These are phyloP conservation scores for Sciaenops ocellatus DNA, from an alignment of 2,797 vertebrate genomes.

Conservation along the genomic window DNA sequence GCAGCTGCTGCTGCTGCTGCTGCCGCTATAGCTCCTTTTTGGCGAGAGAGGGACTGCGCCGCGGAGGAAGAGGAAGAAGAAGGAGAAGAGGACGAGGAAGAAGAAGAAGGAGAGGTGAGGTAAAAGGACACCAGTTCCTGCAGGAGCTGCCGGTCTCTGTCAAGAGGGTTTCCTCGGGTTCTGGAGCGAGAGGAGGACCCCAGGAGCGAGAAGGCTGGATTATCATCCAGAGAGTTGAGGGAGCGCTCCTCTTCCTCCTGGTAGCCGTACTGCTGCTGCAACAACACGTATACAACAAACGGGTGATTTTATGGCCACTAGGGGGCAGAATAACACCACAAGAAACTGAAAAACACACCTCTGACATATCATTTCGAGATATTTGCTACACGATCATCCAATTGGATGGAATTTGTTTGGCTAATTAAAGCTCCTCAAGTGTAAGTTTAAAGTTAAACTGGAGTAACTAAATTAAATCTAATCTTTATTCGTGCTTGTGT, in stretches of 20 bases:
- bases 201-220: constrained; percentile 65
- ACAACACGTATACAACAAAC: not conserved
- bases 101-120: constrained; percentile 72
- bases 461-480: too few relatives aligned
- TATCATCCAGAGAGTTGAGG: constrained; percentile 81
- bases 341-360: not conserved
- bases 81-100: constrained; percentile 53
- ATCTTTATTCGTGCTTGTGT: not conserved
- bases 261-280: constrained; percentile 86
- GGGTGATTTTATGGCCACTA: not conserved
- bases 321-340: not conserved
- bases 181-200: constrained; percentile 55
- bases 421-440: too few relatives aligned
- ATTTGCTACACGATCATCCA: not conserved
- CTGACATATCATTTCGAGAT: not conserved
- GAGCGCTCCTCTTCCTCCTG: constrained; percentile 85
- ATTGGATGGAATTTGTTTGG: not conserved
- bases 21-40: constrained; percentile 65
- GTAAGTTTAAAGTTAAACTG: too few relatives aligned
- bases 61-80: constrained; percentile 68
- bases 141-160: constrained; percentile 86
- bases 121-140: constrained; percentile 90
- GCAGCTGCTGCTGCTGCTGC: constrained; percentile 51
- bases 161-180: constrained; percentile 56
- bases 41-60: constrained; percentile 69